phyloP scores from a whole-genome alignment of 2,797 vertebrate species.

The Discoglossus pictus region DNA sequence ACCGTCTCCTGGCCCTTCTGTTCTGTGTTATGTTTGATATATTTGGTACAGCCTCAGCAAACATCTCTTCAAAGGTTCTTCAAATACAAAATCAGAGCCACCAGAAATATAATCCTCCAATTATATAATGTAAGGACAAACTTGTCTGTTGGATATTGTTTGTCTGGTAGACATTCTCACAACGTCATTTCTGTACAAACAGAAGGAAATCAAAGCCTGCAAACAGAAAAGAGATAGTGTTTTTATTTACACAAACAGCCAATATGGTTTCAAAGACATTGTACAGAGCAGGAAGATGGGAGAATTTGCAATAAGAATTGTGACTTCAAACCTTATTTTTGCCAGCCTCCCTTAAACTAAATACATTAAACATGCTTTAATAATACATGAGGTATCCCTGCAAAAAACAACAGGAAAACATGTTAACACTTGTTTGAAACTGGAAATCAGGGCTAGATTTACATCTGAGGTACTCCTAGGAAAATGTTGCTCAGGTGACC shows the following conservation, averaged over 20 bases:
- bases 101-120: conserved; percentile 50
- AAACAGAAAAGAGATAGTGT: conserved; percentile 28
- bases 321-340: too few relatives aligned
- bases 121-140: conserved; percentile 37
- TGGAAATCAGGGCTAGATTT: too few relatives aligned
- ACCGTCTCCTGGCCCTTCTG: conserved; percentile 2
- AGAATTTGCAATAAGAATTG: too few relatives aligned
- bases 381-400: too few relatives aligned
- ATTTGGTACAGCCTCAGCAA: conserved; percentile 3
- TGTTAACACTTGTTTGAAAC: too few relatives aligned
- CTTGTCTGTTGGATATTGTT: conserved; percentile 9
- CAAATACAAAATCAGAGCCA: conserved; percentile 26
- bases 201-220: conserved; percentile 11
- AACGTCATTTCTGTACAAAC: conserved; percentile 15
- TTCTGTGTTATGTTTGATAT: conserved; percentile 26
- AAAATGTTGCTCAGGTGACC: too few relatives aligned
- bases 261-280: conserved; percentile 1
- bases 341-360: too few relatives aligned
- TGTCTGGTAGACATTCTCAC: conserved; percentile 37
- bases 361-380: too few relatives aligned
- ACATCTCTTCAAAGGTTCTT: conserved; percentile 2
- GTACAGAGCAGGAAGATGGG: too few relatives aligned
- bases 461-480: too few relatives aligned
- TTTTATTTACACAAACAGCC: conserved; percentile 11
- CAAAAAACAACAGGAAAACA: too few relatives aligned